These are phyloP conservation scores for Gnatocerus cornutus DNA, from an alignment of 2,888 invertebrate genomes.

Conservation along the genomic window DNA sequence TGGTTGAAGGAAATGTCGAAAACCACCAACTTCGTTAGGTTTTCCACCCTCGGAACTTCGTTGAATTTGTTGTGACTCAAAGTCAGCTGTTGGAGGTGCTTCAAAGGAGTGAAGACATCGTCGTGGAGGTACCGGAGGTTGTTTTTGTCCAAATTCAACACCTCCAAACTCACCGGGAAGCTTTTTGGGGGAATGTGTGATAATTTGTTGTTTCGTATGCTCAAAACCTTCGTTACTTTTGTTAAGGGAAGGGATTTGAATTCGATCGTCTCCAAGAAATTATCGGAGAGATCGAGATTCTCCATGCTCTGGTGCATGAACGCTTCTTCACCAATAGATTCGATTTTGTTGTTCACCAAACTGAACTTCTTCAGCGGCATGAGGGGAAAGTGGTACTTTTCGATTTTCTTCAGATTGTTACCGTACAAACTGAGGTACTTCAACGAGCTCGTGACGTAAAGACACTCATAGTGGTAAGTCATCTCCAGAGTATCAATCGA, in stretches of 20 bases:
- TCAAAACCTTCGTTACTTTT: constrained; percentile 11
- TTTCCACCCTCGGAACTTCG: constrained; percentile 7
- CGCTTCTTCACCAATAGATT: constrained; percentile 8
- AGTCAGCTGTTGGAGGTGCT: constrained; percentile 22
- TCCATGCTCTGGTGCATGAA: constrained; percentile 6
- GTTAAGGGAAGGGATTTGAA: constrained; percentile 5
- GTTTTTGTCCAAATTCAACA: constrained; percentile 26
- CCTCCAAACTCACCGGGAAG: constrained; percentile 18
- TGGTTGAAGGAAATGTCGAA: constrained; percentile 36
- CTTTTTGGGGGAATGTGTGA: constrained; percentile 18
- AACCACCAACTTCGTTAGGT: constrained; percentile 17
- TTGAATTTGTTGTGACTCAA: constrained; percentile 26
- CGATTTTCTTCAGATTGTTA: constrained; percentile 11
- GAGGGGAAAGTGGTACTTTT: constrained; percentile 18
- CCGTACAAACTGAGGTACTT: constrained; percentile 24
- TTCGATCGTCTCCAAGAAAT: constrained; percentile 22
- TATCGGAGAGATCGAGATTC: constrained; percentile 24
- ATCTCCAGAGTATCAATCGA: not conserved
- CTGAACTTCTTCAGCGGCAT: constrained; percentile 22
- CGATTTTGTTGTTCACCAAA: constrained; percentile 38
- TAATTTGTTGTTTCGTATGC: constrained; percentile 24
- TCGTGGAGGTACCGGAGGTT: constrained; percentile 24
- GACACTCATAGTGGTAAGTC: constrained; percentile 1
- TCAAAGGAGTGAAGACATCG: constrained; percentile 12
- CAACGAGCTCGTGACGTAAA: constrained; percentile 6